Evolutionary conservation across 2,113 vertebrate genomes (phyloP).

Genomic region (Turdus rufiventris): DNA sequence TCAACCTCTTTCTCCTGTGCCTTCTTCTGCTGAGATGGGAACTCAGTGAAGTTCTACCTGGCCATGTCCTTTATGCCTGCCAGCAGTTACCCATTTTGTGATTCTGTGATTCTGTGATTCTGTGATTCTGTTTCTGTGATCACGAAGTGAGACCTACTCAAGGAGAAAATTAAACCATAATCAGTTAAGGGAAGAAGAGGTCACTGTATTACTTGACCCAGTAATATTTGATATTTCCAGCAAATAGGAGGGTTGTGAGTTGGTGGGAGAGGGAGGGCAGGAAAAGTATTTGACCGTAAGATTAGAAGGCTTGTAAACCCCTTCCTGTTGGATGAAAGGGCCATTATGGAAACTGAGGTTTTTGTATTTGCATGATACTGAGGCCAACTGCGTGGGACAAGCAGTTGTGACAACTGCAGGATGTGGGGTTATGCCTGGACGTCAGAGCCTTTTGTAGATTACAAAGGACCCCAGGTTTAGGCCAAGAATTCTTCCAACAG

Average conservation of each 20-base stretch:
- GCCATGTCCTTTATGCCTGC: neutral
- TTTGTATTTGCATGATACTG: neutral
- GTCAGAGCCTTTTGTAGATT: neutral
- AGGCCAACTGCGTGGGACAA: neutral
- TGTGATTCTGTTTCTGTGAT: neutral
- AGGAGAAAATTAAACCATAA: neutral
- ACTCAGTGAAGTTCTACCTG: neutral
- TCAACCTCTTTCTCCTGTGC: neutral
- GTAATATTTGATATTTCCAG: neutral
- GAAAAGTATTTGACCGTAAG: neutral
- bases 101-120: fast-evolving
- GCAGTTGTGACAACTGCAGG: neutral
- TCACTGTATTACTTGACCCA: neutral
- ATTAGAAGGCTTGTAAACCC: neutral
- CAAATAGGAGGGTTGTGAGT: neutral
- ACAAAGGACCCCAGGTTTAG: neutral
- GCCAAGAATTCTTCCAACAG: neutral
- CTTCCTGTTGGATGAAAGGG: neutral
- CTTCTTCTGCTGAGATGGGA: neutral
- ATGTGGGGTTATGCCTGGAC: neutral
- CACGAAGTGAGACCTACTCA: neutral
- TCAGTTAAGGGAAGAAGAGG: fast-evolving
- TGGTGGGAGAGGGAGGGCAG: neutral
- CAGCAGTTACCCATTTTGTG: neutral
- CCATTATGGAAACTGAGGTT: neutral